Conservation (phyloP, 2,113 vertebrate species). For the Sinosuthora webbiana region DNA sequence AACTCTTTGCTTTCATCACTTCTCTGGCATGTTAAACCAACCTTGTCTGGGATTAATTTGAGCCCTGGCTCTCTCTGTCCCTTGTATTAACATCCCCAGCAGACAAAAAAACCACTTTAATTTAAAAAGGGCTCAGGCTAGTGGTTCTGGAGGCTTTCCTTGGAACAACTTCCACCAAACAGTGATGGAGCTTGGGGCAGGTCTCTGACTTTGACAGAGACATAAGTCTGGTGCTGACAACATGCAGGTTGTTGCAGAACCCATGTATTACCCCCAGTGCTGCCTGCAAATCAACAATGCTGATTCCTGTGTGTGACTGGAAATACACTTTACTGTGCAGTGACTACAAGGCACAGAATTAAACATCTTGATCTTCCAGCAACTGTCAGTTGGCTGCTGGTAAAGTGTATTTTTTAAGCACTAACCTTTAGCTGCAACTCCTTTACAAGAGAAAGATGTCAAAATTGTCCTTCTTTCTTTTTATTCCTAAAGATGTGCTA, state of each 20-base stretch:
- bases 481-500: neutral
- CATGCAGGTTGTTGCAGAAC: neutral
- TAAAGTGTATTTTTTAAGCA: neutral
- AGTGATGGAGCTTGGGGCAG: neutral
- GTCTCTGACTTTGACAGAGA: neutral
- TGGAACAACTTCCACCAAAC: neutral
- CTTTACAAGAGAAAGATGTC: neutral
- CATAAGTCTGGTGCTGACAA: fast-evolving
- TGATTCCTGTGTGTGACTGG: neutral
- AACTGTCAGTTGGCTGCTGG: neutral
- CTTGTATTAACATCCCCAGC: neutral
- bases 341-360: neutral
- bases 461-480: neutral
- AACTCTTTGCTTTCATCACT: neutral
- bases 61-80: neutral
- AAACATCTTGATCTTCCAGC: neutral
- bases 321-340: neutral
- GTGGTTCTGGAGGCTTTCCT: neutral
- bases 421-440: neutral
- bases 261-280: neutral
- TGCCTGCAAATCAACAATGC: neutral
- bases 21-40: neutral
- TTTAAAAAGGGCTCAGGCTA: neutral
- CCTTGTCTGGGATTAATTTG: neutral
- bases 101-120: neutral